Evolutionary conservation across 2,888 invertebrate genomes (phyloP).

Genomic region (Amaurobius ferox): DNA sequence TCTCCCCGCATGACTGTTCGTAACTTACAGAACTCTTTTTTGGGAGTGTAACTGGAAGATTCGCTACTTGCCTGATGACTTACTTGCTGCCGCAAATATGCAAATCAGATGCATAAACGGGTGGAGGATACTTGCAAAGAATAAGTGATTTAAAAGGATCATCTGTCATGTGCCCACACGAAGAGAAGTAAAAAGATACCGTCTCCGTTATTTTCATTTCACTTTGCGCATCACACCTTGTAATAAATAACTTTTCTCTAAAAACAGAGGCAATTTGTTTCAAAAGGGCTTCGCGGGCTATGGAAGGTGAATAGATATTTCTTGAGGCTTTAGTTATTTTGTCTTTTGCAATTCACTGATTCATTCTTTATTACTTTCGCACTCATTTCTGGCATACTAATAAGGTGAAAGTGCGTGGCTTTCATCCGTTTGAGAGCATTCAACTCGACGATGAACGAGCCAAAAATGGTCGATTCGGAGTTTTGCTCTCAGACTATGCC

Average conservation of each 20-base stretch:
- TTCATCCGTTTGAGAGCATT: background rate
- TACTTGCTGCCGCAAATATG: background rate
- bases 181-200: conserved; percentile 24
- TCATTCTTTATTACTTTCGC: conserved; percentile 7
- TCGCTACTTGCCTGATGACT: conserved; percentile 9
- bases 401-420: background rate
- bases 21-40: background rate
- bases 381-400: conserved; percentile 4
- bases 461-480: background rate
- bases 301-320: conserved; percentile 7
- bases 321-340: conserved; percentile 2
- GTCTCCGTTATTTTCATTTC: conserved; percentile 60
- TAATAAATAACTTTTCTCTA: conserved; percentile 57
- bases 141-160: conserved; percentile 41
- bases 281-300: conserved; percentile 9
- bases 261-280: conserved; percentile 40
- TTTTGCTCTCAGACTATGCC: background rate
- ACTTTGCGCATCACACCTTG: conserved; percentile 47
- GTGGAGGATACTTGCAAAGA: conserved; percentile 38
- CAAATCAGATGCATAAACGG: conserved; percentile 17
- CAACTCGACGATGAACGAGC: background rate
- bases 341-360: background rate
- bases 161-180: conserved; percentile 48
- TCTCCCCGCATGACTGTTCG: background rate
- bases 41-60: background rate